Base-by-base conservation (phyloP, 2,113 vertebrate genomes). In the Cyanistes caeruleus region DNA sequence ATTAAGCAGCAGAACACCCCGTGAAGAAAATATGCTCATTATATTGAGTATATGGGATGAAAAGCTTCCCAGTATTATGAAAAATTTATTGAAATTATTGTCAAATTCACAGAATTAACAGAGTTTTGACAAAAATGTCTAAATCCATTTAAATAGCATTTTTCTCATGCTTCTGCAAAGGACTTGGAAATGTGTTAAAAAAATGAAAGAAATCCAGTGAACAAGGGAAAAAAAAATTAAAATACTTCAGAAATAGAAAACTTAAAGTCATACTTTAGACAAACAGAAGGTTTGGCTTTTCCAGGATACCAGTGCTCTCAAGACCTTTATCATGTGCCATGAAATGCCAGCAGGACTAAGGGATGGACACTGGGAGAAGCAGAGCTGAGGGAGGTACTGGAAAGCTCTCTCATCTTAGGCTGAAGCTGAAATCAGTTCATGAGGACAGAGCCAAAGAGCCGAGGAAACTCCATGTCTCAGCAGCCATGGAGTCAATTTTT, bases 211-310 rank as follows among this genome's bases (percentile, higher is more conserved):
- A 95, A 85, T 55, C 21, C 21, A 69, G 14, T 25, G 55, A 79
- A 72, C 0, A 3, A 12, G 8, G 10, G 3, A 6, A 3, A 1
- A 2, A 2, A 11, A 55, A 11, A 25, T 20, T 8, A 9, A 49
- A 60, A 81, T 75, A 11, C 6, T 62, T 68, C 8, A 18, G 48
- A 69, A 81, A 60, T 6, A 60, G 13, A 89, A 72, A 35, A 19
- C 6, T 44, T 68, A 18, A 60, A 17, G 28, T 65, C 8, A 1
- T 67, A 24, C 18, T 48, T 73, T 33, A 35, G 48, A 75, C 10
- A 78, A 63, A 39, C 9, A 63, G 73, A 72, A 63, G 30, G 13
- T 46, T 51, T 74, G 24, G 9, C 16, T 74, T 77, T 62, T 77
- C 51, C 91, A 82, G 46, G 28, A 48, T n/a, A 60, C 21, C 33